phyloP scores from a whole-genome alignment of 1,140 invertebrate species.

The Pseudomyrmex flavicornis region DNA sequence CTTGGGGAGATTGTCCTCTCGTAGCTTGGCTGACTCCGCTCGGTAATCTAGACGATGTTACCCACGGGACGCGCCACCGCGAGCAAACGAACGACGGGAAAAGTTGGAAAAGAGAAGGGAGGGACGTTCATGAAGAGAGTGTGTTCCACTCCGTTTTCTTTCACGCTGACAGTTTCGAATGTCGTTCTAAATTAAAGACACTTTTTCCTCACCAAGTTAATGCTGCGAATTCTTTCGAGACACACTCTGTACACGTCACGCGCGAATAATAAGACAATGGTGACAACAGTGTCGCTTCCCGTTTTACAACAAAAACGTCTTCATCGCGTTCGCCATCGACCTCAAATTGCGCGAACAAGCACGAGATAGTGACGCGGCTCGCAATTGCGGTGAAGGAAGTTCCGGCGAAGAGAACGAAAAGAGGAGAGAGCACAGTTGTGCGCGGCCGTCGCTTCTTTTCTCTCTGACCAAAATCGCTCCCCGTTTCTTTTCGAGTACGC shows the following conservation, averaged over 20 bases:
- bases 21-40: slow-evolving; percentile 72
- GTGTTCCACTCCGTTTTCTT: slow-evolving; percentile 11
- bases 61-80: slow-evolving; percentile 63
- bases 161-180: neutral
- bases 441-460: slow-evolving; percentile 33
- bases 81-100: slow-evolving; percentile 68
- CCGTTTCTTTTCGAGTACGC: slow-evolving; percentile 60
- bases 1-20: slow-evolving; percentile 65
- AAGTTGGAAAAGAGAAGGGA: slow-evolving; percentile 64
- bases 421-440: slow-evolving; percentile 62
- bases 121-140: slow-evolving; percentile 29
- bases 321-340: slow-evolving; percentile 49
- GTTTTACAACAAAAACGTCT: neutral
- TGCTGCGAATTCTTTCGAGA: neutral
- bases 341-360: slow-evolving; percentile 63
- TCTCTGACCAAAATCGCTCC: slow-evolving; percentile 60
- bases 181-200: neutral
- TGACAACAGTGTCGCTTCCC: no score
- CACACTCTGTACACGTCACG: neutral
- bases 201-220: neutral
- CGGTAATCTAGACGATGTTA: slow-evolving; percentile 75
- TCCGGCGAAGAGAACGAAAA: slow-evolving; percentile 45
- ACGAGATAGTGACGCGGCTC: slow-evolving; percentile 37
- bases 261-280: neutral
- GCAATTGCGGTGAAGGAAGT: slow-evolving; percentile 65